Base-by-base conservation (phyloP, 2,888 invertebrate species). In the Colletes collaris region DNA sequence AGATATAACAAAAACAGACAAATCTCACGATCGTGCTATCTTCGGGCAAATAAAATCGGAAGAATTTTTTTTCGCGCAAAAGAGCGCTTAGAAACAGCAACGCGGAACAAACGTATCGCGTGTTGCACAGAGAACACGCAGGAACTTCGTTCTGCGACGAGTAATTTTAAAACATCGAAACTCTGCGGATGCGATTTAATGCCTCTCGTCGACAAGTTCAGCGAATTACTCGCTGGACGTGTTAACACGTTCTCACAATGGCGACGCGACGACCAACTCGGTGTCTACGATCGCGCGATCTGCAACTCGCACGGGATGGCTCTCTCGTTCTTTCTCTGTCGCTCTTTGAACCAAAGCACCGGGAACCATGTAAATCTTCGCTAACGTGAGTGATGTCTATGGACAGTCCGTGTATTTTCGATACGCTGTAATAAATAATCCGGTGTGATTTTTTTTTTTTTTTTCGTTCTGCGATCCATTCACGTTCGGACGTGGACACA, bases 111-210 rank as follows among this genome's bases (percentile, higher is more conserved):
- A 59, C 11, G 58, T 16, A 16, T n/a, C 59, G 19, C 40, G 19
- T 11, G 40, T 11, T 46, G 8, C 37, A 11, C 35, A 10, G 10
- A 13, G 10, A 69, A 65, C 75, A 63, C 66, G 56, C 60, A 40
- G 64, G 13, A 74, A 71, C 60, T 75, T 46, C 62, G 67, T 58
- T 44, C 50, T 63, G 68, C 68, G 75, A 76, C 72, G 76, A 76
- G 66, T 68, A 72, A 79, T 86, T 86, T 77, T 59, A 67, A 82
- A 87, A 78, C 78, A 79, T 83, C 79, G 74, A 76, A 76, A 77
- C 77, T 82, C 76, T 62, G 56, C 62, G 64, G 68, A 64, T 53
- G 58, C 81, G 84, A 84, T 86, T 82, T 79, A 81, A 87, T 72
- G 69, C 79, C 64, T 64, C 44, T 6, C 35, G 27, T n/a, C 13